These are phyloP conservation scores for Porites australiensis DNA, from an alignment of 64 coral and sea anemone species.

Conservation along the genomic window DNA sequence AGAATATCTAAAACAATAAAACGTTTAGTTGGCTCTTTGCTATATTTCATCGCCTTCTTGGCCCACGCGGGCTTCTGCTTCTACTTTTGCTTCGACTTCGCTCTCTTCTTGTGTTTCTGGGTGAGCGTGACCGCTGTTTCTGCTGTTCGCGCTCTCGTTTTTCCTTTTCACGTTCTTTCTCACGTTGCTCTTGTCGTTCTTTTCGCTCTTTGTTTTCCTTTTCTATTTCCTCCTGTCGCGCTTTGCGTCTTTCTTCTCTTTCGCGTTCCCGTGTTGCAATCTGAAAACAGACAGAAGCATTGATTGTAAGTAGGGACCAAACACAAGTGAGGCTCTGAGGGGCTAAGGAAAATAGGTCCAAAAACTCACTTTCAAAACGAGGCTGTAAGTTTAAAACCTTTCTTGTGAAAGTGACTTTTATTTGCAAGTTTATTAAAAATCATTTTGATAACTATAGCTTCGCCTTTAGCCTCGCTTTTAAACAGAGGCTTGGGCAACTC, in stretches of 20 bases:
- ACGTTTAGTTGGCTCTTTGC: neutral
- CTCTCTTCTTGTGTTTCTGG: constrained; percentile 45
- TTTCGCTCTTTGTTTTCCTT: constrained; percentile 65
- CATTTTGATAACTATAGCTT: no score
- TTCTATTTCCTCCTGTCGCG: constrained; percentile 64
- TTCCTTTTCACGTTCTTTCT: constrained; percentile 67
- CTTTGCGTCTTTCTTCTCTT: constrained; percentile 76
- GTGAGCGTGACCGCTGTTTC: constrained; percentile 36
- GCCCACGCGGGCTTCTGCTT: constrained; percentile 46
- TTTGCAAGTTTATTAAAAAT: no score
- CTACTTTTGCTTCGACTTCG: constrained; percentile 75
- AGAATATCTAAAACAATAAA: constrained; percentile 9
- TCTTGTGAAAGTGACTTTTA: no score
- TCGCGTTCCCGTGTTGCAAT: constrained; percentile 63
- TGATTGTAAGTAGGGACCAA: neutral
- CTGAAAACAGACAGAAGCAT: constrained; percentile 15
- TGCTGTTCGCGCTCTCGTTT: constrained; percentile 17
- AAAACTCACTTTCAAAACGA: no score
- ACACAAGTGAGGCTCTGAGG: neutral
- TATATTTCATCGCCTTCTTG: constrained; percentile 31
- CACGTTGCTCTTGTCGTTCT: constrained; percentile 55
- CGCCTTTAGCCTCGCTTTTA: no score
- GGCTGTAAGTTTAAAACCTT: no score
- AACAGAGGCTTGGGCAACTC: no score
- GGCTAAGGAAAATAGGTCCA: no score